Evolutionary conservation across 1,140 invertebrate genomes (phyloP), one percentile per base, ranked within the genome.

Genomic region (Drosophila tsacasi): DNA sequence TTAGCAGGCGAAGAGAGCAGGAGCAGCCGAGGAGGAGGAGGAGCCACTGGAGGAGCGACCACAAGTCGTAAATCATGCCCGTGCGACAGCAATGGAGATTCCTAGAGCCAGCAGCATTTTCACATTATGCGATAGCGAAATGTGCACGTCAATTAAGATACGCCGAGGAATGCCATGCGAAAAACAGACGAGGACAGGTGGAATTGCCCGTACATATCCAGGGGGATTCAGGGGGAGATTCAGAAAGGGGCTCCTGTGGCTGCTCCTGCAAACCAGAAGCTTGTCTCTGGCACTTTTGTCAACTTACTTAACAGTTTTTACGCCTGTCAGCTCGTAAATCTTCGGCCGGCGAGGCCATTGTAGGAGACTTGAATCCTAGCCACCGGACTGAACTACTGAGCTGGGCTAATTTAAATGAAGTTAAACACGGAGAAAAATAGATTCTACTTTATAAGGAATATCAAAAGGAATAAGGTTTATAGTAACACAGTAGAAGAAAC

Each of bases 291-390:
- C 77, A 90, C 85, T 90, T 90, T 91, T 91, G 86, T 91, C 86
- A 91, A 91, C 83, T 80, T 78, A 80, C 86, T 86, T 91, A 91
- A 91, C 89, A 91, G 89, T 91, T 85, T 91, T 86, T 84, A 91
- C 81, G 89, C 78, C 81, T 91, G 89, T 91, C 89, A 91, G 90
- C 89, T 91, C 89, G 89, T 91, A 91, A 91, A 91, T 91, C 89
- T 84, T 76, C 62, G 39, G 35, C 46, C 49, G 23, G 46, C 71
- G 71, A 44, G 71, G 68, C 71, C 71, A 74, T 73, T 74, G 55
- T 74, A 52, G 71, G 57, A 74, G 69, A 73, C 54, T 27, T 40
- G 69, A 61, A 37, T 72, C 69, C 68, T 54, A 50, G 63, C 59
- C 55, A 19, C n/a, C 23, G 42, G 42, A 69, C 67, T 37, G 39